Base-by-base conservation (phyloP, 2,797 vertebrate genomes). In the Myotis planiceps region DNA sequence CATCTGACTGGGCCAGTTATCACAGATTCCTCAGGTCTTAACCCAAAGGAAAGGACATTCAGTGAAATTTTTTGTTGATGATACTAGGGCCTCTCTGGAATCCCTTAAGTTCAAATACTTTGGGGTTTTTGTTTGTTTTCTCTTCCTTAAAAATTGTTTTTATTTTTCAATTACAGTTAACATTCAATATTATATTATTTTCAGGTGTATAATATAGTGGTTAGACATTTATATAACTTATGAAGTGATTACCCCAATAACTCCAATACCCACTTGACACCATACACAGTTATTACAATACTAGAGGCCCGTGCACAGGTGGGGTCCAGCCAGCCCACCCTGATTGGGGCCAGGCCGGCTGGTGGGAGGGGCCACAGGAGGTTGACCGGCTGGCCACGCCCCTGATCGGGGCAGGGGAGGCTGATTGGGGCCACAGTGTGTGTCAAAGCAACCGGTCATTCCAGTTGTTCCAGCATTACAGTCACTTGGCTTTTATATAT, bases 31-130 rank as follows among this genome's bases (percentile, higher is more conserved):
- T 96, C 23, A 12, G 34, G 7, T 74, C 45, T 78, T 94, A 68
- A 51, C 32, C 32, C 74, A 92, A 45, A 90, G 32, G 49, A 92
- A 78, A 94, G 27, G 63, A 32, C 12, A 37, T 69, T 39, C 9
- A 37, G 53, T 89, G 58, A 32, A 45, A 86, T 23, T 83, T 76
- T 66, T 80, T 37, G 29, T 0, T 69, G 72, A 42, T 53, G 21
- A 19, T 49, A 60, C 69, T 84, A 45, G 10, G 27, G 3, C 23
- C 45, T 63, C 84, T 76, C 39, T 85, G 27, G 19, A 13, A 65
- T 80, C 47, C 37, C 63, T 90, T 72, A 89, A 76, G 39, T 72
- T 95, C 25, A 91, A 14, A 23, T 39, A 32, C 51, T 88, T 89
- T 74, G 88, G 32, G 27, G 74, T 0, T 76, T 53, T 76, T 76